Base-by-base conservation (phyloP, 2,888 invertebrate species). In the Epinotia bilunana region DNA sequence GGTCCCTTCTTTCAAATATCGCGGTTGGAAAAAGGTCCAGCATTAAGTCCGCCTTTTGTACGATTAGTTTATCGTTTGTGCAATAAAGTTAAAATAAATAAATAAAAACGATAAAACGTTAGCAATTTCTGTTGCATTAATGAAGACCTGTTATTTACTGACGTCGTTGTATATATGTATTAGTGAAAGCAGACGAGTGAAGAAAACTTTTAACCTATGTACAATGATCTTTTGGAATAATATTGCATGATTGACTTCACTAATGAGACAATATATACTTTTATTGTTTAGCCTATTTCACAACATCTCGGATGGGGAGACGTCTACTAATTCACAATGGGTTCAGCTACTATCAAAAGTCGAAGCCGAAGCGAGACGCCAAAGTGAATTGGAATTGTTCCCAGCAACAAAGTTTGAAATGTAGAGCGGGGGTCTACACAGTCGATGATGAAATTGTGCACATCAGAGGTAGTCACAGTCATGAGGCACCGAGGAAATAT, bases 261-360 rank as follows among this genome's bases (percentile, higher is more conserved):
- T 13, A 13, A 13, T 46, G 46, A 20, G 39, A 9, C 9, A 39
- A 39, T 39, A 9, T 39, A 1, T 39, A 39, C 0, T 39, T 39
- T 62, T 4, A 61, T n/a, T 64, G 49, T 33, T 46, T 23, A 78
- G 78, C 62, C 49, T 63, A 49, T 43, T 55, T 68, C 43, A 53
- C 18, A n/a, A 62, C n/a, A 6, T 68, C 73, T 11, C 68, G 60
- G 1, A 61, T 16, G n/a, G 73, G 68, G 7, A 68, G 46, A 39
- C 55, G 43, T 43, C 43, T 68, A 9, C 46, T 74, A 20, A 55
- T 63, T 11, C 33, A 18, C 57, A 58, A 69, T 0, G 58, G 58
- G 43, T 60, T 46, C 46, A 60, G 43, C 23, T 43, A 58, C 58
- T 74, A 62, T 18, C 28, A n/a, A n/a, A 28, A 55, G 16, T 5